These are phyloP conservation scores for Leptopilina boulardi DNA, from an alignment of 1,140 invertebrate species.

Conservation along the genomic window DNA sequence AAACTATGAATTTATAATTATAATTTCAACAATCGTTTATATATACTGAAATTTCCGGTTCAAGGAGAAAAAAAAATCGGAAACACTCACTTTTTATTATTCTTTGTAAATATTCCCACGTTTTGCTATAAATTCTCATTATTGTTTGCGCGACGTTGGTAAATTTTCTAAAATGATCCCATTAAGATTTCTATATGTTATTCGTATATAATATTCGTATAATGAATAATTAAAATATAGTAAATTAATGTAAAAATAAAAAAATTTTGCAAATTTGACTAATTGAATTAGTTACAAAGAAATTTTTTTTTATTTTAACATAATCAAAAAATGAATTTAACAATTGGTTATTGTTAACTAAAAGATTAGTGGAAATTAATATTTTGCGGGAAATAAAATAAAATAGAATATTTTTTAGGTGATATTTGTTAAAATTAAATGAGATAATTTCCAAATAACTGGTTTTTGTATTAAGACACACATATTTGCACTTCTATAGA, in stretches of 20 bases:
- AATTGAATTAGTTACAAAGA: too few relatives aligned
- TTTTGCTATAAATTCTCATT: neutral
- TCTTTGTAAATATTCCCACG: neutral
- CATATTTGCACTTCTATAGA: neutral
- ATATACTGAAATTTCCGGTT: neutral
- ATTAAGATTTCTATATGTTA: neutral
- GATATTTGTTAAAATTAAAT: neutral
- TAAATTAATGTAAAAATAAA: too few relatives aligned
- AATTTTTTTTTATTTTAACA: too few relatives aligned
- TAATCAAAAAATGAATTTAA: too few relatives aligned
- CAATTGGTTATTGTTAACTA: too few relatives aligned
- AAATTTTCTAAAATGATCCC: conserved; percentile 10
- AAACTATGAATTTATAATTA: conserved; percentile 7
- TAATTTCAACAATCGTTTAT: neutral
- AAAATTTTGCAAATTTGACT: too few relatives aligned
- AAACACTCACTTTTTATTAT: neutral
- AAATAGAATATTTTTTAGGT: too few relatives aligned
- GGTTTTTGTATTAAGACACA: conserved; percentile 15
- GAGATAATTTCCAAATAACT: conserved; percentile 21
- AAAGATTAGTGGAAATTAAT: too few relatives aligned
- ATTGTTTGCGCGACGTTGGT: neutral
- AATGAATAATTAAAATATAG: too few relatives aligned
- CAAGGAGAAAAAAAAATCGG: neutral
- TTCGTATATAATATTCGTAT: too few relatives aligned
- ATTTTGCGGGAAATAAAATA: neutral